These are phyloP conservation scores for Paramacrobiotus metropolitanus DNA, from an alignment of 1,140 invertebrate genomes.

Conservation along the genomic window DNA sequence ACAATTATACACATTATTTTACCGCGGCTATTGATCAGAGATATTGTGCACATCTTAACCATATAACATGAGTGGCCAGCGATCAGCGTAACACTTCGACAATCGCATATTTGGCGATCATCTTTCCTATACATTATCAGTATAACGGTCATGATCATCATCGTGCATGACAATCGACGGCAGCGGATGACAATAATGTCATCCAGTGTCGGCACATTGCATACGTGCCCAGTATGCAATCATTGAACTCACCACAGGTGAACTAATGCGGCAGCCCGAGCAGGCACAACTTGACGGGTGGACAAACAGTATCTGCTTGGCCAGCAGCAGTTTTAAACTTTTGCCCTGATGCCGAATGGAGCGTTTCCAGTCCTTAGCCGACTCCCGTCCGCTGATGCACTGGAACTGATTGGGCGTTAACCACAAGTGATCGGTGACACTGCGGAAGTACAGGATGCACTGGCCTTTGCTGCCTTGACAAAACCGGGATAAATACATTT, in stretches of 20 bases:
- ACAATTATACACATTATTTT: too few species aligned
- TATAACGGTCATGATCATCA: too few species aligned
- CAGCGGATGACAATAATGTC: too few species aligned
- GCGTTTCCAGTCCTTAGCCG: conserved; percentile 31
- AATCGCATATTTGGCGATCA: too few species aligned
- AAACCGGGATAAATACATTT: conserved; percentile 23
- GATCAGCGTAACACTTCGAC: too few species aligned
- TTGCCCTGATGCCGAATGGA: conserved; percentile 28
- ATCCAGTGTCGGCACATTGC: too few species aligned
- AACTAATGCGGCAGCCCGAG: conserved; percentile 17
- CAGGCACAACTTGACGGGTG: conserved; percentile 26
- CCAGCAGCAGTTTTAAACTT: conserved; percentile 27
- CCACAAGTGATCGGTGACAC: conserved; percentile 25
- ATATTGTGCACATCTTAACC: too few species aligned
- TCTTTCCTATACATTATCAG: too few species aligned
- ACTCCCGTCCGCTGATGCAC: conserved; percentile 26
- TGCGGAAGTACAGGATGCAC: conserved; percentile 25
- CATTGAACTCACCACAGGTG: conserved; percentile 12
- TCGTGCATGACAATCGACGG: too few species aligned
- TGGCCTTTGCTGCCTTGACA: conserved; percentile 26
- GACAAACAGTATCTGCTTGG: conserved; percentile 26
- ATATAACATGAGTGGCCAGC: too few species aligned
- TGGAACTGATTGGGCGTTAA: conserved; percentile 31
- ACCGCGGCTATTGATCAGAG: too few species aligned
- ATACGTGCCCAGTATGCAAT: too few species aligned